A percentile compares a stretch with the other conserved stretches of the same genome.
Evolutionary conservation across 2,113 vertebrate species (phyloP).

Genomic region (Dipodomys merriami): DNA sequence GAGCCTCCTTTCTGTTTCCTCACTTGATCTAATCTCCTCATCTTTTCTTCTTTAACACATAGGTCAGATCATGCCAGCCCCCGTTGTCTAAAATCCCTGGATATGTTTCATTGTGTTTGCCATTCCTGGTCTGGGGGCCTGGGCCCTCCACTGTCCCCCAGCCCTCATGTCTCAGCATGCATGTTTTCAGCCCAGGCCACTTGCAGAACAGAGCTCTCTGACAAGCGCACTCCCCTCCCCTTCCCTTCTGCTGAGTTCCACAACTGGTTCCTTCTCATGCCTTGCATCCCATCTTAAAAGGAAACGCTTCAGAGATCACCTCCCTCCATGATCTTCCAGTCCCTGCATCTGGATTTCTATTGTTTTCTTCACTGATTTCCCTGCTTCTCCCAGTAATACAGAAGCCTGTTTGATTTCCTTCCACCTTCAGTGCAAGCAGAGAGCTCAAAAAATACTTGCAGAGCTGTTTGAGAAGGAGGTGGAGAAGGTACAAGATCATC

Average conservation of each 20-base stretch:
- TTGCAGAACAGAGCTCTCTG: not conserved
- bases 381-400: not conserved
- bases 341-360: not conserved
- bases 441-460: not conserved
- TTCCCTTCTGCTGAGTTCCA: not conserved
- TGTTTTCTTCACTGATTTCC: not conserved
- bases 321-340: not conserved
- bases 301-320: not conserved
- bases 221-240: not conserved
- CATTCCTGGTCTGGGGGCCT: not conserved
- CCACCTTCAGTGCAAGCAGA: not conserved
- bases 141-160: not conserved
- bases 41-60: not conserved
- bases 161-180: not conserved
- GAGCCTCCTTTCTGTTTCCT: not conserved
- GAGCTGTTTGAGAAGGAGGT: not conserved
- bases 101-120: not conserved
- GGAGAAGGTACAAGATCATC: not conserved
- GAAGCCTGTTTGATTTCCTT: not conserved
- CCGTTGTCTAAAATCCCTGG: not conserved
- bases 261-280: not conserved
- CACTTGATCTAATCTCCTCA: not conserved
- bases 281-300: not conserved
- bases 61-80: not conserved
- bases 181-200: fast-evolving